Percentiles rank a stretch among this genome's conserved stretches.
Conservation (phyloP, 2,113 vertebrate genomes). For the Hemiscyllium ocellatum region DNA sequence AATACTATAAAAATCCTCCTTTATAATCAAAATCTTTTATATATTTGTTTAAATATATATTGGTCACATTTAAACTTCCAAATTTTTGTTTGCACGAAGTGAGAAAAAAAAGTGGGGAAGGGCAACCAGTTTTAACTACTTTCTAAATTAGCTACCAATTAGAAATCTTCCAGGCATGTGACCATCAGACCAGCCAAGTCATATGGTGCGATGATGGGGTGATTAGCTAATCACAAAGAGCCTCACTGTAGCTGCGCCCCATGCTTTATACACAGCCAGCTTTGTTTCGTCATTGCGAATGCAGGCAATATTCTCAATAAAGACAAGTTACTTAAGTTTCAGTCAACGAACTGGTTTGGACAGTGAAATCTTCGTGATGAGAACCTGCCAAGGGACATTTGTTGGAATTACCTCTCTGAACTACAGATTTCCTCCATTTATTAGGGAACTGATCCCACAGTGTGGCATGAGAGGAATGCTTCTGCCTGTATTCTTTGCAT, state of each 20-base stretch:
- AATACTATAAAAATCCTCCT: neutral
- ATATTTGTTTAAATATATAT: neutral
- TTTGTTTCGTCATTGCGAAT: conserved; percentile 36
- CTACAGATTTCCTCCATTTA: neutral
- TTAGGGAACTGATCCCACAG: neutral
- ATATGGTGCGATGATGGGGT: neutral
- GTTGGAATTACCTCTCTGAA: neutral
- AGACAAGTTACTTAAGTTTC: neutral
- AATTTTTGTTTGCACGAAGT: neutral
- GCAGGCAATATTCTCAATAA: neutral
- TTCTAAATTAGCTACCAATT: conserved; percentile 7
- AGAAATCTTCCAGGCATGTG: conserved; percentile 13
- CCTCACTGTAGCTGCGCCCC: neutral
- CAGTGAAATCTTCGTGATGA: neutral
- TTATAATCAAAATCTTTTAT: neutral
- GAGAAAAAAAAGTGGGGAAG: neutral
- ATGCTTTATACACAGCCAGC: conserved; percentile 25
- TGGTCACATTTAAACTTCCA: neutral
- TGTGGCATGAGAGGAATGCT: neutral
- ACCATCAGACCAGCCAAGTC: conserved; percentile 19
- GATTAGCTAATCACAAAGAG: conserved; percentile 34
- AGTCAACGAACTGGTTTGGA: neutral
- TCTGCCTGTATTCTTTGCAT: neutral
- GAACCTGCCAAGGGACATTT: neutral
- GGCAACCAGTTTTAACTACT: neutral